Percentiles rank a stretch among this genome's conserved stretches.
These are phyloP conservation scores for Sisor rabdophorus DNA, from an alignment of 2,113 vertebrate species.

Conservation along the genomic window DNA sequence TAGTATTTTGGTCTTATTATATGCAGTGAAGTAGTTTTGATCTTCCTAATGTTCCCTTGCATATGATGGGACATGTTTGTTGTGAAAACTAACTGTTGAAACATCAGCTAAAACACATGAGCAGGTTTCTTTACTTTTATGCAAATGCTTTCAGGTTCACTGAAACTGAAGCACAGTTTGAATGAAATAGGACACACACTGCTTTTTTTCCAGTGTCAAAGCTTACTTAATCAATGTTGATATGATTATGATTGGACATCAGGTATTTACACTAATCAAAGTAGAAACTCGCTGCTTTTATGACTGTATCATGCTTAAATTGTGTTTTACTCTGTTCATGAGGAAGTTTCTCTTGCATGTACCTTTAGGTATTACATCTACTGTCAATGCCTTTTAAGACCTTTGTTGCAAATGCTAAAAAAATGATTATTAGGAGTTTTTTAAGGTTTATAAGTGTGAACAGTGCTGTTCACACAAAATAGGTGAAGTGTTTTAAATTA, in stretches of 20 bases:
- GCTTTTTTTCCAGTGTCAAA: no score
- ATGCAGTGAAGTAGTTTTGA: no score
- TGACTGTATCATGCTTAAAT: neutral
- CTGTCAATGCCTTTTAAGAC: neutral
- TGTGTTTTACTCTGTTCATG: neutral
- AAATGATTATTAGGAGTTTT: neutral
- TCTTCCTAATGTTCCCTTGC: no score
- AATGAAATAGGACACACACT: no score
- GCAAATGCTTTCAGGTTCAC: no score
- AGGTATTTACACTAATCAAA: neutral
- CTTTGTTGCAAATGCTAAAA: neutral
- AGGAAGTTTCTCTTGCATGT: neutral
- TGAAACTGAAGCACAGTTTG: no score
- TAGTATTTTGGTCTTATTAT: no score
- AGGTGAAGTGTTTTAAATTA: neutral
- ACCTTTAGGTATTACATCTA: neutral
- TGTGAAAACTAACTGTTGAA: no score
- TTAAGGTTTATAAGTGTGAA: no score
- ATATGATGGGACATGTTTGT: no score
- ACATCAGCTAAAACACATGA: no score
- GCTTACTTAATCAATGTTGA: neutral
- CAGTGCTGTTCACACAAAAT: neutral
- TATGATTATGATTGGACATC: neutral
- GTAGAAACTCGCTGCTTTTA: neutral
- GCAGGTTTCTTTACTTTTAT: no score